These are phyloP conservation scores for Brachyopa scutellaris DNA, from an alignment of 2,888 invertebrate genomes.

Conservation along the genomic window DNA sequence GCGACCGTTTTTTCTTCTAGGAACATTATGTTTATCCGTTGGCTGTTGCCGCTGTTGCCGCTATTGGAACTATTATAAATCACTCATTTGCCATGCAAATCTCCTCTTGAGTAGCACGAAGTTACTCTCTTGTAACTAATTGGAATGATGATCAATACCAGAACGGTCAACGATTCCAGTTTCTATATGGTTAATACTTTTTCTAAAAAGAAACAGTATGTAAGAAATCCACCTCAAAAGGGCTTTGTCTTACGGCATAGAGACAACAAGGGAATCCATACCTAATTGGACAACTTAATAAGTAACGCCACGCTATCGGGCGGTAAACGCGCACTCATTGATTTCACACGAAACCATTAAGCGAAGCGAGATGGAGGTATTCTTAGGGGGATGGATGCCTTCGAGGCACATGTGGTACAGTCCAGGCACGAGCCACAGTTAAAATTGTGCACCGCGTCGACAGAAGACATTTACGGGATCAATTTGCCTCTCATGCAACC, in stretches of 20 bases:
- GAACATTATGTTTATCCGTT: background rate
- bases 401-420: constrained; percentile 15
- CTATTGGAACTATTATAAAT: constrained; percentile 61
- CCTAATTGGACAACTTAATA: constrained; percentile 66
- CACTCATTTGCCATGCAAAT: constrained; percentile 69
- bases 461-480: constrained; percentile 19
- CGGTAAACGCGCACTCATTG: constrained; percentile 53
- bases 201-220: no score
- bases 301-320: constrained; percentile 62
- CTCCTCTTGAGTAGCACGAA: constrained; percentile 37
- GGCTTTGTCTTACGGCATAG: constrained; percentile 1
- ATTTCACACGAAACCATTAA: constrained; percentile 59
- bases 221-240: background rate
- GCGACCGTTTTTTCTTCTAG: constrained; percentile 20
- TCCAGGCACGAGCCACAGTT: constrained; percentile 45
- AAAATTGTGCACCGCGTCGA: background rate
- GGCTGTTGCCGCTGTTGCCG: constrained; percentile 32
- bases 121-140: constrained; percentile 68
- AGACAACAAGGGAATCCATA: constrained; percentile 44
- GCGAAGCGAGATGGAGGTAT: constrained; percentile 16
- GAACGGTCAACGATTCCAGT: constrained; percentile 70
- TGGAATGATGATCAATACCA: constrained; percentile 70
- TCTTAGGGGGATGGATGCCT: constrained; percentile 20
- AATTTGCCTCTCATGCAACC: background rate
- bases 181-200: constrained; percentile 11